Evolutionary conservation across 2,888 invertebrate genomes (phyloP), one percentile per base, ranked within the genome.

Genomic region (Lordiphosa andalusiaca): DNA sequence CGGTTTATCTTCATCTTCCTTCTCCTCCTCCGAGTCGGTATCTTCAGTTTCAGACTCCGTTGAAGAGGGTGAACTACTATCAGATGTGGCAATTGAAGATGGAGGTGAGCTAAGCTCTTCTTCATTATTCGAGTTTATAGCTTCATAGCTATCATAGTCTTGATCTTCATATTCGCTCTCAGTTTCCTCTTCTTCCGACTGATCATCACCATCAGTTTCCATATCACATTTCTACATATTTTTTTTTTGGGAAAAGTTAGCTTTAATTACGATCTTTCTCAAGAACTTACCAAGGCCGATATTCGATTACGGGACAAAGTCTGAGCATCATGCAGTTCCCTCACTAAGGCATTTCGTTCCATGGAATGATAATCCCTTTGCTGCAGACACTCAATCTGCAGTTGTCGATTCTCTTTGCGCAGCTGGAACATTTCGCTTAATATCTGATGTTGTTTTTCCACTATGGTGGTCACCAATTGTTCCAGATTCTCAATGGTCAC

Each of bases 351-450:
- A 55, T 85, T 80, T 0, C 88, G 76, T 50, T 88, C 87, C 70
- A 84, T 66, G 1, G 76, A 57, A 37, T 88, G 88, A 53, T 81
- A 85, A 33, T 88, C 87, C 0, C 88, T 75, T 41, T 89, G 89
- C 10, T 81, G 67, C 12, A 73, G 71, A 23, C 84, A 81, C 50
- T 87, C 84, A 1, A 61, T 62, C 36, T 80, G 73, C 4, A 88
- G 57, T 12, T 86, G 73, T 5, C 68, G 55, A 42, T 87, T 87
- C 10, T 67, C 62, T 9, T 68, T 64, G 16, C 86, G 86, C 16
- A 86, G 44, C 21, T 75, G 68, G 39, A 81, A 75, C 71, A 89
- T 69, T 53, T 89, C 87, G 36, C 66, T 63, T 1, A 87, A 50
- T 23, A 88, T 67, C 25, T 78, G 68, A 55, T 86, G 85, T 54